Base-by-base conservation (phyloP, 2,888 invertebrate species). In the Hybos culiciformis region DNA sequence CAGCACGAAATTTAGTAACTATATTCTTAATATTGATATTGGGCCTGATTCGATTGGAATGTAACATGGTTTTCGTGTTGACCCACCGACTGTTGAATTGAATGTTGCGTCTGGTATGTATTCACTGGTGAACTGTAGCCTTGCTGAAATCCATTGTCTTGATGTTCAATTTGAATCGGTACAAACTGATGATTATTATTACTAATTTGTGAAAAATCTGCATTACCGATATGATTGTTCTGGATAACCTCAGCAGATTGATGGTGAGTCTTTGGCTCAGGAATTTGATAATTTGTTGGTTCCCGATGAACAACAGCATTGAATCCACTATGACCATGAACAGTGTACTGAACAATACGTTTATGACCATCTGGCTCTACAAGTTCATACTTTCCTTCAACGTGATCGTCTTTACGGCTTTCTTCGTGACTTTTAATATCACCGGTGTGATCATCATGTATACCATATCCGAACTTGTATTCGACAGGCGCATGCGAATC, bases 361-460 rank as follows among this genome's bases (percentile, higher is more conserved):
- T 44, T 48, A 20, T 44, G 42, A 20, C 48, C 48, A 42, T 48
- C 46, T 3, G 48, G 21, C 29, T 48, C 48, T 18, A 48, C 38
- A 6, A 48, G 23, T 26, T 44, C 44, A 20, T 48, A 48, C 5
- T 34, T 20, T 31, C 48, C 48, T 20, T 48, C 37, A 21, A 48
- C 48, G 19, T 39, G 34, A 39, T 48, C 48, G n/a, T 41, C 45
- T 29, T 48, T 48, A 17, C 48, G 43, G 15, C 43, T 39, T 37
- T 45, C 48, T 15, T 44, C 23, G 23, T 48, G 48, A 26, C 43
- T 43, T 18, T 45, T 63, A 40, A 65, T 57, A 53, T 73, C 73
- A 14, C 72, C 72, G 50, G 72, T 72, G 50, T 68, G 67, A 11
- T 67, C 68, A 50, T 71, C 71, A 45, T 60, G 65, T 19, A 71